Conservation (phyloP, 1,140 invertebrate genomes). For the Drosophila teissieri region DNA sequence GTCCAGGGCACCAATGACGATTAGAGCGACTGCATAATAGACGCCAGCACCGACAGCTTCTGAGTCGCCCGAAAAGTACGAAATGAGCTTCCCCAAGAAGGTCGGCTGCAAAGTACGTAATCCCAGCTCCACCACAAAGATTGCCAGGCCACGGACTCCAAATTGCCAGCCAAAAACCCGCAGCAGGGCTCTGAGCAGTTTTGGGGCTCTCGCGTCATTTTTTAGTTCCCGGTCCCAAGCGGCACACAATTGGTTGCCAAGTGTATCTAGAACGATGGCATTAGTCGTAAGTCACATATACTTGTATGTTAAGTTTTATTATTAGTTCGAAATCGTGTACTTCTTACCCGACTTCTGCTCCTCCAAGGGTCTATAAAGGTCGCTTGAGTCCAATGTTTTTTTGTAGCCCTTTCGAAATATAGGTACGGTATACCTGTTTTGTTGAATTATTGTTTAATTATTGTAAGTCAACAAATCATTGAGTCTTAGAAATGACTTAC, state of each 20-base stretch:
- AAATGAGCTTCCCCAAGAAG: slow-evolving; percentile 89
- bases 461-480: not conserved
- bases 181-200: slow-evolving; percentile 53
- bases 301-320: too few species aligned
- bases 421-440: slow-evolving; percentile 85
- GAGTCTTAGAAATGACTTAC: slow-evolving; percentile 31
- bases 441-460: not conserved
- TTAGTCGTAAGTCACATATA: not conserved
- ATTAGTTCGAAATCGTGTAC: too few species aligned
- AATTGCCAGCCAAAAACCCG: slow-evolving; percentile 72
- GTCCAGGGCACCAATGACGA: slow-evolving; percentile 89
- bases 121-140: slow-evolving; percentile 71
- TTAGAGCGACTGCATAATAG: slow-evolving; percentile 88
- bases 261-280: slow-evolving; percentile 56
- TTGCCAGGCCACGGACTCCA: slow-evolving; percentile 60
- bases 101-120: slow-evolving; percentile 89
- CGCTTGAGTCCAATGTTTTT: slow-evolving; percentile 85
- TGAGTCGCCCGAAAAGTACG: slow-evolving; percentile 86
- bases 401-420: slow-evolving; percentile 86
- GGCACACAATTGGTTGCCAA: slow-evolving; percentile 66
- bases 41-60: slow-evolving; percentile 86
- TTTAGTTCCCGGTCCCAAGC: slow-evolving; percentile 66
- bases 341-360: slow-evolving; percentile 86
- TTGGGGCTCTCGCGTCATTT: slow-evolving; percentile 58
- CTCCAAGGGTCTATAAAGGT: slow-evolving; percentile 86